A percentile compares a stretch with the other conserved stretches of the same genome.
Conservation (phyloP, 2,113 vertebrate genomes). For the Oncorhynchus mykiss region DNA sequence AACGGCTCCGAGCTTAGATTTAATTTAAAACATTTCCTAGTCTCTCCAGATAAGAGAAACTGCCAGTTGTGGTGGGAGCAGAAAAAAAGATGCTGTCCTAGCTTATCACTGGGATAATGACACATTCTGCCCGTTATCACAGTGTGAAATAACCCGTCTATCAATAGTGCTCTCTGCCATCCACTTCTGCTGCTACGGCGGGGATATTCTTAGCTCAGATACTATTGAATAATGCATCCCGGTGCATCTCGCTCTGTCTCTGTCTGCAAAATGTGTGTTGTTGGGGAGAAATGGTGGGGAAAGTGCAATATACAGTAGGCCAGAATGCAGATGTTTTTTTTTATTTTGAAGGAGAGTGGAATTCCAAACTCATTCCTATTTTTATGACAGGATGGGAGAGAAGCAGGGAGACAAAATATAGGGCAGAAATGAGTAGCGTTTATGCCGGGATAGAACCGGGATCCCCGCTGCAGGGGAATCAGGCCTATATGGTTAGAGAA, state of each 20-base stretch:
- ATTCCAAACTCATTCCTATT: too few species aligned
- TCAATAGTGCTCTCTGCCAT: conserved; percentile 57
- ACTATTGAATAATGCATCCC: conserved; percentile 72
- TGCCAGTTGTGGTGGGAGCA: conserved; percentile 24
- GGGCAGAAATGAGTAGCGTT: not conserved
- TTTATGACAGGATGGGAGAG: too few species aligned
- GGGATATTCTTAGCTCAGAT: conserved; percentile 71
- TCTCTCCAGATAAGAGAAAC: conserved; percentile 3
- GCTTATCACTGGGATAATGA: conserved; percentile 28
- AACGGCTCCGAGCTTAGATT: conserved; percentile 18
- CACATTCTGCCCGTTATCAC: conserved; percentile 29
- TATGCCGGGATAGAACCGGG: too few species aligned
- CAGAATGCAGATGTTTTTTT: conserved; percentile 6
- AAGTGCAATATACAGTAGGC: conserved; percentile 31
- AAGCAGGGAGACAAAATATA: not conserved
- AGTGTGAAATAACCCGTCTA: conserved; percentile 68
- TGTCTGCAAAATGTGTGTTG: conserved; percentile 34
- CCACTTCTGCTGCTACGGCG: conserved; percentile 38
- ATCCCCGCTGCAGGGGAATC: too few species aligned
- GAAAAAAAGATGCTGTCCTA: conserved; percentile 7
- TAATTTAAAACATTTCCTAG: not conserved
- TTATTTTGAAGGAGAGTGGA: too few species aligned
- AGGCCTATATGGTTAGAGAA: too few species aligned
- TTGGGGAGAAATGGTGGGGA: conserved; percentile 39
- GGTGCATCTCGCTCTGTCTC: conserved; percentile 7